These are phyloP conservation scores for Naja naja DNA, from an alignment of 2,113 vertebrate species.

Conservation along the genomic window DNA sequence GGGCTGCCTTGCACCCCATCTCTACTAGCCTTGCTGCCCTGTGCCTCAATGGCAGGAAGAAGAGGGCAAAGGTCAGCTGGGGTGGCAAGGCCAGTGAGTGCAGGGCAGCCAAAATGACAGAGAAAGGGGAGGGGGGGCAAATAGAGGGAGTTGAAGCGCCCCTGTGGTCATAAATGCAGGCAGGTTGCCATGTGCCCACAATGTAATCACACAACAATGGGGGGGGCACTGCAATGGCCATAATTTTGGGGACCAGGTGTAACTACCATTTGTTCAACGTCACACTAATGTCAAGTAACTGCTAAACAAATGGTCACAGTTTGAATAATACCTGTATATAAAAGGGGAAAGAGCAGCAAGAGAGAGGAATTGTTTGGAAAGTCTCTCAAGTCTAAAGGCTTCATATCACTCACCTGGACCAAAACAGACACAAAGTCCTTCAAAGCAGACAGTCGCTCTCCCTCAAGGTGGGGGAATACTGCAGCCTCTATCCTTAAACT, in stretches of 20 bases:
- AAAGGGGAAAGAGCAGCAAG: neutral
- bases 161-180: neutral
- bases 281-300: neutral
- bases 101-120: neutral
- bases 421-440: slow-evolving; percentile 76
- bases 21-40: neutral
- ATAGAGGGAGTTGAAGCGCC: neutral
- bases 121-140: neutral
- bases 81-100: neutral
- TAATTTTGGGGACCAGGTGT: neutral
- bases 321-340: neutral
- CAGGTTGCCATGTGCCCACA: neutral
- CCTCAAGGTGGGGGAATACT: slow-evolving; percentile 66
- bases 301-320: neutral
- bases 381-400: neutral
- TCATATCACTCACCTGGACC: slow-evolving; percentile 77
- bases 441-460: slow-evolving; percentile 72
- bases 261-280: neutral
- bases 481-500: slow-evolving; percentile 83
- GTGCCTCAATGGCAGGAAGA: neutral
- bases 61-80: neutral
- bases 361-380: neutral
- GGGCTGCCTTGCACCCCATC: neutral
- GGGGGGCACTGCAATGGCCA: neutral
- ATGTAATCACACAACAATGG: neutral